Percentiles rank a stretch among this genome's conserved stretches.
phyloP scores from a whole-genome alignment of 1,140 invertebrate genomes.

The Lysiphlebus fabarum region DNA sequence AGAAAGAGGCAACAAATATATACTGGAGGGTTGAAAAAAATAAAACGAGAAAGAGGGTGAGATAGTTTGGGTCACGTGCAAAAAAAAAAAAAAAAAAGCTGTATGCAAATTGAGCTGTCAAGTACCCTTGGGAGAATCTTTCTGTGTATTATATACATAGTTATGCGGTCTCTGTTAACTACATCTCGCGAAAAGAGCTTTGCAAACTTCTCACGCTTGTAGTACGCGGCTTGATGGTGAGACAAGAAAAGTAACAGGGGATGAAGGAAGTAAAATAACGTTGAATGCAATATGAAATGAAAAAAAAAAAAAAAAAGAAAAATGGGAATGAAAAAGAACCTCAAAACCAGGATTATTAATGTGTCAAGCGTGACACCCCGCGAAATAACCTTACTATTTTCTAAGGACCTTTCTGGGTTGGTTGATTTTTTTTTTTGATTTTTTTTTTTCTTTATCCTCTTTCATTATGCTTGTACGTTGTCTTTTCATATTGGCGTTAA shows the following conservation, averaged over 20 bases:
- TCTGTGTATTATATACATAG: slow-evolving; percentile 46
- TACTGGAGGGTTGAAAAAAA: too few relatives aligned
- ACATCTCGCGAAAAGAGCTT: slow-evolving; percentile 43
- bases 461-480: too few relatives aligned
- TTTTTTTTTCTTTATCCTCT: too few relatives aligned
- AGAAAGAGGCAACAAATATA: too few relatives aligned
- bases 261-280: slow-evolving; percentile 11
- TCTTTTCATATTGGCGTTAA: too few relatives aligned
- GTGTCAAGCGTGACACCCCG: slow-evolving; percentile 43
- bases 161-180: slow-evolving; percentile 39
- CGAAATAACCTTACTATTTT: slow-evolving; percentile 40
- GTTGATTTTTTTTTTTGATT: too few relatives aligned
- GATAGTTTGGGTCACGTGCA: slow-evolving; percentile 21
- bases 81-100: slow-evolving; percentile 28
- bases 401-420: not conserved
- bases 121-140: slow-evolving; percentile 42
- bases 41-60: too few relatives aligned
- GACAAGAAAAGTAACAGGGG: slow-evolving; percentile 7
- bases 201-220: slow-evolving; percentile 48
- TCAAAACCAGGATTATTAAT: slow-evolving; percentile 46
- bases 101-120: slow-evolving; percentile 48
- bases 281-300: slow-evolving; percentile 17
- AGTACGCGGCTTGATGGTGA: too few relatives aligned
- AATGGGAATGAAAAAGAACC: slow-evolving; percentile 16
- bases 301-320: slow-evolving; percentile 15